phyloP scores from a whole-genome alignment of 2,888 invertebrate species.

The Dorcus parallelipipedus region DNA sequence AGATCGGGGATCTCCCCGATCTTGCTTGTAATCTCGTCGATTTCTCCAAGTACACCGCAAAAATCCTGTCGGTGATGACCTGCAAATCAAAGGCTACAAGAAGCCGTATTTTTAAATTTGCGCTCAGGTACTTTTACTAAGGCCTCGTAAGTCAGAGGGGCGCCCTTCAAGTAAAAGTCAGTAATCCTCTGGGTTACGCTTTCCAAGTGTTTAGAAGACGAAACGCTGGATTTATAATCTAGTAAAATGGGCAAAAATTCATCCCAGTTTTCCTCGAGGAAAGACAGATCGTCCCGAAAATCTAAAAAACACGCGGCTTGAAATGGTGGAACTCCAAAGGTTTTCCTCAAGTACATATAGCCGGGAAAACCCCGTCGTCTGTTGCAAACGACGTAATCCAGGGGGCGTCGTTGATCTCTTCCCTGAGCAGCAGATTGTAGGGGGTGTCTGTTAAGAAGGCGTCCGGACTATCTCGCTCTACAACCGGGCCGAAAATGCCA shows the following conservation, averaged over 20 bases:
- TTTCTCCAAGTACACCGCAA: slow-evolving; percentile 54
- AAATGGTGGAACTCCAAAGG: too few species aligned
- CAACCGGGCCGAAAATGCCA: slow-evolving; percentile 65
- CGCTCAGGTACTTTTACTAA: too few species aligned
- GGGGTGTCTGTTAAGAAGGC: slow-evolving; percentile 62
- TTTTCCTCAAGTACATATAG: slow-evolving; percentile 50
- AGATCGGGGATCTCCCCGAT: slow-evolving; percentile 56
- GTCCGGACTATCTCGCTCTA: slow-evolving; percentile 47
- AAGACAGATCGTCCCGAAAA: slow-evolving; percentile 25
- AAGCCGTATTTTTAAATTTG: too few species aligned
- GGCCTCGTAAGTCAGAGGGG: slow-evolving; percentile 30
- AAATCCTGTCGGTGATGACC: slow-evolving; percentile 61
- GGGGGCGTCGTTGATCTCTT: slow-evolving; percentile 59
- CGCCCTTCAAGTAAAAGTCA: slow-evolving; percentile 54
- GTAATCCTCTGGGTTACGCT: slow-evolving; percentile 55
- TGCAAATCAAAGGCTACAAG: slow-evolving; percentile 28
- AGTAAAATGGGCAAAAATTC: slow-evolving; percentile 59
- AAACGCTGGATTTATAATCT: slow-evolving; percentile 60
- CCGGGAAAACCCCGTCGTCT: slow-evolving; percentile 68
- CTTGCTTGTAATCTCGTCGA: slow-evolving; percentile 56
- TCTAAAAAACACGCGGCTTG: slow-evolving; percentile 33
- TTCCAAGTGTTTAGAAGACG: slow-evolving; percentile 48
- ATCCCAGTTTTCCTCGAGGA: slow-evolving; percentile 58
- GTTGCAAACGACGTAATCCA: slow-evolving; percentile 63
- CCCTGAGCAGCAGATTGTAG: slow-evolving; percentile 54